phyloP scores from a whole-genome alignment of 2,888 invertebrate species.

The Anorthoa munda region DNA sequence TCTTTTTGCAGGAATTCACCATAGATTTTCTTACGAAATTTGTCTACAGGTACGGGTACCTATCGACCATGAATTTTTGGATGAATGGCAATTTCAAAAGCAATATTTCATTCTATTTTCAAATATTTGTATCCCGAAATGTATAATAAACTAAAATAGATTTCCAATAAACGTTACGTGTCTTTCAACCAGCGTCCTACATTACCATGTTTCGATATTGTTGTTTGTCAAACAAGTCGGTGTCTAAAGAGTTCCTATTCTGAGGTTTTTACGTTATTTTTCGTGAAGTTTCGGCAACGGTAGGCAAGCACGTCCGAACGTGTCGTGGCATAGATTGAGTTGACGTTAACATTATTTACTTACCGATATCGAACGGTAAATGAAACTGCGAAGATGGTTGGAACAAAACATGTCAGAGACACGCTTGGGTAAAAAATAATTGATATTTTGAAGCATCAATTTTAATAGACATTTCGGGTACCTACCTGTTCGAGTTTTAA shows the following conservation, averaged over 20 bases:
- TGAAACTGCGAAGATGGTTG: conserved; percentile 3
- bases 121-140: conserved; percentile 18
- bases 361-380: conserved; percentile 35
- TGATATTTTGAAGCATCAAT: neutral
- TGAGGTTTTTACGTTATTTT: conserved; percentile 21
- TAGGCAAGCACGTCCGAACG: conserved; percentile 53
- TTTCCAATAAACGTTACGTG: conserved; percentile 20
- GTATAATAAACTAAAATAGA: too few relatives aligned
- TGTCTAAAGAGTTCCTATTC: conserved; percentile 11
- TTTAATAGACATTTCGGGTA: neutral
- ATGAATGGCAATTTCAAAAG: too few relatives aligned
- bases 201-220: conserved; percentile 30
- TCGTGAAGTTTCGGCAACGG: conserved; percentile 34
- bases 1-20: too few relatives aligned
- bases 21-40: too few relatives aligned
- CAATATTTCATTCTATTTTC: neutral
- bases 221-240: conserved; percentile 57
- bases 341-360: conserved; percentile 49
- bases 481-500: too few relatives aligned
- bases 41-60: too few relatives aligned
- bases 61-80: too few relatives aligned
- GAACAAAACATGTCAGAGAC: neutral
- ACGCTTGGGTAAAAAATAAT: neutral
- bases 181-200: conserved; percentile 10
- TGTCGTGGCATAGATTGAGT: conserved; percentile 54